These are phyloP conservation scores for Phylloscopus trochilus DNA, from an alignment of 2,113 vertebrate genomes.

Conservation along the genomic window DNA sequence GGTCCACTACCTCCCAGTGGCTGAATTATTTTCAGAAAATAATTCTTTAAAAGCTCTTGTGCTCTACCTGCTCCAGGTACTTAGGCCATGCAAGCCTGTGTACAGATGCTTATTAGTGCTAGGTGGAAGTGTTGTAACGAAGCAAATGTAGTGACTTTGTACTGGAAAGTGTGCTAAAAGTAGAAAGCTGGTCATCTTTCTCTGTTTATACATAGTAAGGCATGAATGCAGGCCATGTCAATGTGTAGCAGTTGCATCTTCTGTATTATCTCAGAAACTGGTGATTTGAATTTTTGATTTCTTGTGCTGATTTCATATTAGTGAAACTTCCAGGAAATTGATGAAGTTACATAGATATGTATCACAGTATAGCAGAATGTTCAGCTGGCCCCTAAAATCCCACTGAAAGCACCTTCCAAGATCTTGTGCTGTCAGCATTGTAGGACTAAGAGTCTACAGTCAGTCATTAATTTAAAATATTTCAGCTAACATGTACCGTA, in stretches of 20 bases:
- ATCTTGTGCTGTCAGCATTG: background rate
- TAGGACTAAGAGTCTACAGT: background rate
- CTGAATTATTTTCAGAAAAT: background rate
- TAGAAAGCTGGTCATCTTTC: background rate
- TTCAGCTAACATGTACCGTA: background rate
- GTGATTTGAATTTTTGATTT: background rate
- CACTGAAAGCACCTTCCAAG: background rate
- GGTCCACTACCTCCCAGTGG: background rate
- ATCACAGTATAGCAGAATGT: background rate
- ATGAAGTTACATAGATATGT: background rate
- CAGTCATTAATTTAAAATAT: background rate
- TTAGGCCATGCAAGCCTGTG: accelerated
- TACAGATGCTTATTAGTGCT: accelerated
- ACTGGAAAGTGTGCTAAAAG: background rate
- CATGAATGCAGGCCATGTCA: background rate
- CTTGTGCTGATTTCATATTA: background rate
- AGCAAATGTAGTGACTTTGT: background rate
- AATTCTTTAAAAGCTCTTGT: background rate
- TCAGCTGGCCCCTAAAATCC: background rate
- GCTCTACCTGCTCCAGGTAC: background rate
- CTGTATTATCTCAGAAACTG: background rate
- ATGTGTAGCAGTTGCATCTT: background rate
- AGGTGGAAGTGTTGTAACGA: background rate
- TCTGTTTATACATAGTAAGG: background rate
- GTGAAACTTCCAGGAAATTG: background rate